phyloP scores from a whole-genome alignment of 1,140 invertebrate species.

The Lysiphlebus fabarum region DNA sequence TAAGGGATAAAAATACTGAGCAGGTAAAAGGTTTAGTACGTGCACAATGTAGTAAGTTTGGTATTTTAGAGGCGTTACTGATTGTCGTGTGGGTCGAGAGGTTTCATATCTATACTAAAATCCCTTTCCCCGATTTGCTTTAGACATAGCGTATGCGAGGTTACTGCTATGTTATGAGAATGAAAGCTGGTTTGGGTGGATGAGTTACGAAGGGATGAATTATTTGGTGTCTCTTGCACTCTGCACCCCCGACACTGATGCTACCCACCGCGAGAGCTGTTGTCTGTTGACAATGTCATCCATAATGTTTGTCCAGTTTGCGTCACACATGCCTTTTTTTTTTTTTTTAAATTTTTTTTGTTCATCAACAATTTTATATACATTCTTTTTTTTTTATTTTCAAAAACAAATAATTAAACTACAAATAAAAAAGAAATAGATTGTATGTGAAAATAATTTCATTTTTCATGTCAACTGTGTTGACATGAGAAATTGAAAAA shows the following conservation, averaged over 20 bases:
- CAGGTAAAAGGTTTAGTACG: slow-evolving; percentile 4
- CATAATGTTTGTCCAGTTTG: slow-evolving; percentile 34
- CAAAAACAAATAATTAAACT: too few species aligned
- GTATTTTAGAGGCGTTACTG: neutral
- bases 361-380: neutral
- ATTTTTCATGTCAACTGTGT: too few species aligned
- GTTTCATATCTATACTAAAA: too few species aligned
- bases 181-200: neutral
- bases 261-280: slow-evolving; percentile 27
- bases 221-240: slow-evolving; percentile 50
- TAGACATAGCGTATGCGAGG: too few species aligned
- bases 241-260: slow-evolving; percentile 41
- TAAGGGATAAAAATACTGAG: neutral
- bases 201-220: slow-evolving; percentile 41
- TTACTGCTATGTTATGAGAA: neutral
- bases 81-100: slow-evolving; percentile 5
- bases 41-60: too few species aligned
- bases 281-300: slow-evolving; percentile 44
- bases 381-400: neutral
- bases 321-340: neutral
- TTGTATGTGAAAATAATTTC: too few species aligned
- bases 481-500: too few species aligned
- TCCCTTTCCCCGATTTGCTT: too few species aligned
- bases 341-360: neutral
- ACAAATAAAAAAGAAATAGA: too few species aligned